These are phyloP conservation scores for Reticulitermes lucifugus DNA, from an alignment of 2,888 invertebrate genomes.

Conservation along the genomic window DNA sequence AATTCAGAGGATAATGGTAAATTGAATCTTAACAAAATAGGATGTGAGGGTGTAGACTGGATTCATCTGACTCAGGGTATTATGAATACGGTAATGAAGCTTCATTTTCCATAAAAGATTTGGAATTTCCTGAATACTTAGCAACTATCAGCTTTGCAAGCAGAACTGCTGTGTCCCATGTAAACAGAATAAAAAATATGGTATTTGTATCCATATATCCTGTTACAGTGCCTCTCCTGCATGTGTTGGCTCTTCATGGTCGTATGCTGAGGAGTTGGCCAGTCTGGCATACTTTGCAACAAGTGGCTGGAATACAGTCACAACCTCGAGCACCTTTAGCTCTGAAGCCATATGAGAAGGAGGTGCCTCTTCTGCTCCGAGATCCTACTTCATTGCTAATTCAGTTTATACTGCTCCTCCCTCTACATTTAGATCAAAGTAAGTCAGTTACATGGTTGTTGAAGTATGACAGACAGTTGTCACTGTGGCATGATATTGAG, in stretches of 20 bases:
- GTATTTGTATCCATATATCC: not conserved
- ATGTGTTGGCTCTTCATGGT: constrained; percentile 88
- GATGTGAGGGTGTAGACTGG: no score
- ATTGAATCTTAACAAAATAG: no score
- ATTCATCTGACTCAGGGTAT: no score
- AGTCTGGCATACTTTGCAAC: constrained; percentile 69
- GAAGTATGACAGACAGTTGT: no score
- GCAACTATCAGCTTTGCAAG: no score
- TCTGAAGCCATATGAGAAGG: constrained; percentile 62
- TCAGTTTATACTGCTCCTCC: constrained; percentile 87
- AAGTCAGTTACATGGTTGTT: constrained; percentile 59
- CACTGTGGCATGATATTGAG: no score
- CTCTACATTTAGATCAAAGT: constrained; percentile 89
- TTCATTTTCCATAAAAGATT: no score
- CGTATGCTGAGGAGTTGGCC: constrained; percentile 76
- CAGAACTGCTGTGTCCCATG: no score
- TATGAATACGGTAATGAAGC: no score
- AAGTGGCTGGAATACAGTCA: constrained; percentile 66
- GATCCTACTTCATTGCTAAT: constrained; percentile 89
- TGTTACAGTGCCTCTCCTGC: constrained; percentile 82
- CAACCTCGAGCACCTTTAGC: constrained; percentile 62
- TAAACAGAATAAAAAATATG: no score
- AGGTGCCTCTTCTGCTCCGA: constrained; percentile 86
- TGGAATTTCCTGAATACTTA: no score
- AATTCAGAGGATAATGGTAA: no score